phyloP scores from a whole-genome alignment of 2,888 invertebrate species.

The Elysia crispata region DNA sequence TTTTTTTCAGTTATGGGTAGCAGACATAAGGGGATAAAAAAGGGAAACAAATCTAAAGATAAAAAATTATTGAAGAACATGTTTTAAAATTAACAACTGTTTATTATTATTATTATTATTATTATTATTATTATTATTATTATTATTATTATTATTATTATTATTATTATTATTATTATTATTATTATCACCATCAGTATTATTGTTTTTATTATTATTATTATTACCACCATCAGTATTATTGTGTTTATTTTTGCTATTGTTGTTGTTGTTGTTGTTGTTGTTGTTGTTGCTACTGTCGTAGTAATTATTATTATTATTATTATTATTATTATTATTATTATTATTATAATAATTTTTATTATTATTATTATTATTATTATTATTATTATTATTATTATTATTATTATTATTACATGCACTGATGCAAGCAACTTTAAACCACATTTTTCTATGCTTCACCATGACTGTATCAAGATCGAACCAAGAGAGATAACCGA shows the following conservation, averaged over 20 bases:
- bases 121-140: not conserved
- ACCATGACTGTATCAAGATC: no score
- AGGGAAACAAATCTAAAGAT: no score
- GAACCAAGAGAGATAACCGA: no score
- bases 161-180: not conserved
- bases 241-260: not conserved
- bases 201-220: not conserved
- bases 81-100: no score
- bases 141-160: not conserved
- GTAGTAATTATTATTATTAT: not conserved
- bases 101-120: not conserved
- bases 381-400: conserved; percentile 26
- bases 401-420: no score
- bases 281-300: not conserved
- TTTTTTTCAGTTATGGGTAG: no score
- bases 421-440: no score
- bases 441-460: no score
- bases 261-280: not conserved
- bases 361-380: conserved; percentile 29
- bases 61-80: no score
- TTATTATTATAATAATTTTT: conserved; percentile 6
- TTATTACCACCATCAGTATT: not conserved
- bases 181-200: not conserved
- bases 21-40: no score
- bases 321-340: not conserved